A percentile compares a stretch with the other conserved stretches of the same genome.
Evolutionary conservation across 1,140 invertebrate species (phyloP).

Genomic region (Drosophila mayri): DNA sequence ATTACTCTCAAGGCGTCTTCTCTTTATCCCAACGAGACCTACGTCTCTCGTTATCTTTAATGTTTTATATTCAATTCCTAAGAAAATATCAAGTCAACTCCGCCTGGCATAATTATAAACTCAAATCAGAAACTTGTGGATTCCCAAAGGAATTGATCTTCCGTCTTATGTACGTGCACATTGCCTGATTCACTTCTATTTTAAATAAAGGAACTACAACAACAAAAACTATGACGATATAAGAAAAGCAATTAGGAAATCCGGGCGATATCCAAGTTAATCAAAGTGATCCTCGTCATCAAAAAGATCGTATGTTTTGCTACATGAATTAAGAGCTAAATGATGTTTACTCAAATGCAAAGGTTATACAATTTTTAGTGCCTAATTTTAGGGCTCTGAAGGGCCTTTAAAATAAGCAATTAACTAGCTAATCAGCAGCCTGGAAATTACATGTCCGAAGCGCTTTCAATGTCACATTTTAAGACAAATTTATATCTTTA

Average conservation of each 20-base stretch:
- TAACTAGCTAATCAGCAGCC: neutral
- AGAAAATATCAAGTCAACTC: constrained; percentile 10
- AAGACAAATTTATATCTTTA: constrained; percentile 6
- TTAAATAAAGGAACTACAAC: constrained; percentile 1
- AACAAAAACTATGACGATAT: constrained; percentile 1
- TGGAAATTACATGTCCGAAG: neutral
- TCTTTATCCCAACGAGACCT: neutral
- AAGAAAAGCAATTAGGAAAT: constrained; percentile 28
- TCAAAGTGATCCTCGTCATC: constrained; percentile 6
- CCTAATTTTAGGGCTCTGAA: neutral
- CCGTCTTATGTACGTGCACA: neutral
- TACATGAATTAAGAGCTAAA: neutral
- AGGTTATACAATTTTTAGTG: neutral
- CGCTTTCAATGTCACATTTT: constrained; percentile 8
- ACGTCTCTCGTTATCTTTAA: neutral
- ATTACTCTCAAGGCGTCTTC: neutral
- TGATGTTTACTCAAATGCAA: neutral
- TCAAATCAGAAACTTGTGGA: neutral
- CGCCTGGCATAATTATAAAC: constrained; percentile 2
- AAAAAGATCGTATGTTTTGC: neutral
- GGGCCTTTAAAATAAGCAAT: neutral
- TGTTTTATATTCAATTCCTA: neutral
- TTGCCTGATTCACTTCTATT: constrained; percentile 19
- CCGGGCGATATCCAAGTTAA: neutral
- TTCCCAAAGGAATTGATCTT: constrained; percentile 19